These are phyloP conservation scores for Delphinapterus leucas DNA, from an alignment of 2,113 vertebrate species.

Conservation along the genomic window DNA sequence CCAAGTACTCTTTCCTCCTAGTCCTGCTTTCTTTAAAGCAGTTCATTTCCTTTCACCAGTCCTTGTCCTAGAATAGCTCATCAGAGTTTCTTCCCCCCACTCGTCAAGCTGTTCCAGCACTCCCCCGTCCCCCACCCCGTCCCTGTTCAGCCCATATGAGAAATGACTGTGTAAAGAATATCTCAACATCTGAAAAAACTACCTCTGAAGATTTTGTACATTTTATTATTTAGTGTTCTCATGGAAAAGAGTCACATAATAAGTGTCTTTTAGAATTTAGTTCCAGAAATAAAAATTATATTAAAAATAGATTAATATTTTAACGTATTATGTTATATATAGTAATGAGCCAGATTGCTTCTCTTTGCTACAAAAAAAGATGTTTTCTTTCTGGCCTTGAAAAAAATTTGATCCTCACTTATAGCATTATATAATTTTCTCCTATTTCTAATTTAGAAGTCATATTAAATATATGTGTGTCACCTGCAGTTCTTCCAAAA, in stretches of 20 bases:
- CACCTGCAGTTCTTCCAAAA: constrained; percentile 23
- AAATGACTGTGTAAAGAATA: background rate
- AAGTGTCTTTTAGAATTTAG: background rate
- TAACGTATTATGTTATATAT: background rate
- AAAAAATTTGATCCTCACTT: background rate
- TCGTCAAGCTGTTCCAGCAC: background rate
- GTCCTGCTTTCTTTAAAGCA: background rate
- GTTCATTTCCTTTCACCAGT: background rate
- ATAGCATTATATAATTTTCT: background rate
- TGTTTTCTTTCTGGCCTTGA: constrained; percentile 1
- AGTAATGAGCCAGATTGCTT: background rate
- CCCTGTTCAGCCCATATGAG: background rate
- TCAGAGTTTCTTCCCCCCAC: background rate
- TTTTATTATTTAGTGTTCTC: background rate
- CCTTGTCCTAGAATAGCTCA: background rate
- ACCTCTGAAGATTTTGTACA: background rate
- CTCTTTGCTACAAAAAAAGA: background rate
- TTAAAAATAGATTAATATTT: background rate
- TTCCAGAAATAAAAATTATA: background rate
- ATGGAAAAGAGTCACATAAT: background rate
- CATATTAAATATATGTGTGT: background rate
- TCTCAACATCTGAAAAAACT: background rate
- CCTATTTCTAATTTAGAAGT: background rate
- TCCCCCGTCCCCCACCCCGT: too few species aligned
- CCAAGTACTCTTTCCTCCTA: background rate